A percentile compares a stretch with the other conserved stretches of the same genome.
phyloP scores from a whole-genome alignment of 2,113 vertebrate species.

The Gobio gobio region DNA sequence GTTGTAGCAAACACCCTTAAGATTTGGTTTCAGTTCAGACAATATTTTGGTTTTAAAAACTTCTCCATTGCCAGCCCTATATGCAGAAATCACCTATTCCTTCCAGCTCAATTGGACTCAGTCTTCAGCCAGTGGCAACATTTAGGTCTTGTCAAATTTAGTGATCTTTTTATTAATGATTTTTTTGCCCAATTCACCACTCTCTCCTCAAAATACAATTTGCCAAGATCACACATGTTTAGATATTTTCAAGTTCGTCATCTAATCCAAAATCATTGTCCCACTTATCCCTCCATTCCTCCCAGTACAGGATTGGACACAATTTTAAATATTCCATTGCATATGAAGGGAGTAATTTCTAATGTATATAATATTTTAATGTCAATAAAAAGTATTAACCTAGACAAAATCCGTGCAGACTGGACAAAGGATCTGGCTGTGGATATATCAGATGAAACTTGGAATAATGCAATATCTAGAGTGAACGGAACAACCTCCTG shows the following conservation, averaged over 20 bases:
- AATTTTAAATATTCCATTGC: too few species aligned
- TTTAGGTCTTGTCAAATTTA: background rate
- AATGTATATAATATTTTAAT: background rate
- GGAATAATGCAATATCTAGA: too few species aligned
- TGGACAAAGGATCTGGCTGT: too few species aligned
- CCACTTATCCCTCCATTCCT: too few species aligned
- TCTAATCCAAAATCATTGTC: background rate
- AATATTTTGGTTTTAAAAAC: constrained; percentile 2
- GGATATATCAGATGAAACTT: too few species aligned
- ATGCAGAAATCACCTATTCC: constrained; percentile 17
- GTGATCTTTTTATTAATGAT: background rate
- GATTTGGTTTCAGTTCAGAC: constrained; percentile 10
- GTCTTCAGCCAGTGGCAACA: constrained; percentile 7
- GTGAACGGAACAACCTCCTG: too few species aligned
- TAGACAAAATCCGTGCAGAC: background rate
- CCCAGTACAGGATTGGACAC: too few species aligned
- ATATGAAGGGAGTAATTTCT: background rate
- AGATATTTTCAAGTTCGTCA: background rate
- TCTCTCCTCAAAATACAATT: background rate
- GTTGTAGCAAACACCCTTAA: background rate
- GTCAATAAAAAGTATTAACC: background rate
- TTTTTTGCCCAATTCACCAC: background rate
- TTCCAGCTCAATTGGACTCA: background rate
- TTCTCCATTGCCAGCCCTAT: background rate
- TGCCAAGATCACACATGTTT: background rate